phyloP scores from a whole-genome alignment of 2,113 vertebrate genomes.

The Ictalurus punctatus region DNA sequence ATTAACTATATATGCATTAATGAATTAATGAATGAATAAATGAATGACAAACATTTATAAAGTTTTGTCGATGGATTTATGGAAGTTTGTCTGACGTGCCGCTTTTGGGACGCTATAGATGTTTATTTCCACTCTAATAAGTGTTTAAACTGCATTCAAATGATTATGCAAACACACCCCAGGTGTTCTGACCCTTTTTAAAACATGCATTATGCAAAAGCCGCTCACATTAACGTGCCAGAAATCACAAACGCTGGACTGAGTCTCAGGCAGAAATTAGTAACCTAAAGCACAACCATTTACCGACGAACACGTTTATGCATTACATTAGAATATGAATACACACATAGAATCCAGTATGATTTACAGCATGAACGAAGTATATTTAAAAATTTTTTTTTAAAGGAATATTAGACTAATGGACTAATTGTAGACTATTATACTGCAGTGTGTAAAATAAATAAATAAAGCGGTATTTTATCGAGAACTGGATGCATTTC shows the following conservation, averaged over 20 bases:
- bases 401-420: background rate
- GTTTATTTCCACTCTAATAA: conserved; percentile 11
- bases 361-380: background rate
- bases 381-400: background rate
- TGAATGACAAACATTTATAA: background rate
- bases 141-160: conserved; percentile 3
- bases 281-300: conserved; percentile 22
- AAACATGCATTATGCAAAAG: conserved; percentile 28
- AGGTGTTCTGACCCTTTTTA: conserved; percentile 26
- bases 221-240: background rate
- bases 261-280: conserved; percentile 16
- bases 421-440: background rate
- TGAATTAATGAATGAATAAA: background rate
- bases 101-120: background rate
- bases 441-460: background rate
- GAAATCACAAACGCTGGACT: background rate
- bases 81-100: background rate
- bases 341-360: background rate
- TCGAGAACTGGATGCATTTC: background rate
- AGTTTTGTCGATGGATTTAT: background rate
- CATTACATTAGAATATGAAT: conserved; percentile 10
- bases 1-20: background rate
- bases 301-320: background rate
- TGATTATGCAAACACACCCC: conserved; percentile 31
- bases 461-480: background rate